Evolutionary conservation across 2,797 vertebrate genomes (phyloP).

Genomic region (Enteromius unitaeniatus): DNA sequence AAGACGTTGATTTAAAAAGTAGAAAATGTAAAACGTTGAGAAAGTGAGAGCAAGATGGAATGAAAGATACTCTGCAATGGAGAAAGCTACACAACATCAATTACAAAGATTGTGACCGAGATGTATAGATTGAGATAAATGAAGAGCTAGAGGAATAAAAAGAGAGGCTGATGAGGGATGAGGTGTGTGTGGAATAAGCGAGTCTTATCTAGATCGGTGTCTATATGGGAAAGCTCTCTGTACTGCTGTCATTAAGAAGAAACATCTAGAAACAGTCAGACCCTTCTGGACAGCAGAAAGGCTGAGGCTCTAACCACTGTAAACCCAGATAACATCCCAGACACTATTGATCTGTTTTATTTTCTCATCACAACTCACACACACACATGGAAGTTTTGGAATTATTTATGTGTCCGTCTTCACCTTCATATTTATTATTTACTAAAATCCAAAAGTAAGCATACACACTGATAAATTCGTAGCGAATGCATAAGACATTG

Average conservation of each 20-base stretch:
- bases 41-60: conserved; percentile 57
- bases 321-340: conserved; percentile 43
- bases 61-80: conserved; percentile 59
- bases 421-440: conserved; percentile 36
- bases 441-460: conserved; percentile 12
- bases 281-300: conserved; percentile 18
- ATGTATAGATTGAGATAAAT: conserved; percentile 28
- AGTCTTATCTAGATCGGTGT: conserved; percentile 48
- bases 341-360: conserved; percentile 48
- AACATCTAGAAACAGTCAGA: conserved; percentile 36
- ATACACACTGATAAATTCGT: background rate
- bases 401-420: conserved; percentile 11
- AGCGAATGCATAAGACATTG: background rate
- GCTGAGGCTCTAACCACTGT: conserved; percentile 24
- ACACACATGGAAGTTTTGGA: conserved; percentile 34
- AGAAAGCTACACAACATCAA: background rate
- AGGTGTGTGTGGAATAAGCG: conserved; percentile 44
- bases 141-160: conserved; percentile 25
- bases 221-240: conserved; percentile 31
- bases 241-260: conserved; percentile 17
- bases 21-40: background rate
- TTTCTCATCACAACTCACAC: conserved; percentile 49
- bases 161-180: conserved; percentile 61
- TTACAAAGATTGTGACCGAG: conserved; percentile 19
- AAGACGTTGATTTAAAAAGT: background rate